Base-by-base conservation (phyloP, 2,888 invertebrate species). In the Drosophila mercatorum region DNA sequence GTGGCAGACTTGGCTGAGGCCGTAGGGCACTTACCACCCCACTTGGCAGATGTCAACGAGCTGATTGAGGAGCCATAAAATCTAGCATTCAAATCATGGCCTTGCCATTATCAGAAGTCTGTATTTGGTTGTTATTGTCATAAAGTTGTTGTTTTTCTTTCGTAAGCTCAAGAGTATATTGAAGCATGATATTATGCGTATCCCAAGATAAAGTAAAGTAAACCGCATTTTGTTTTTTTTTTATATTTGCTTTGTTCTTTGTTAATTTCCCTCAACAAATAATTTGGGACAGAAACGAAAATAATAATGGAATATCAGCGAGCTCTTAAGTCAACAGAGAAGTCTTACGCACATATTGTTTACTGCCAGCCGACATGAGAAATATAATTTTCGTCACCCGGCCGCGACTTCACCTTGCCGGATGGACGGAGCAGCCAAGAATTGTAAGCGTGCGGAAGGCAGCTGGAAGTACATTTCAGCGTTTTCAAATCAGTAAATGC, bases 401-500 rank as follows among this genome's bases (percentile, higher is more conserved):
- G 11, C 38, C 17, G 36, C 52, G 44, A 56, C 43, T 38, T 36
- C 55, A 60, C 51, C 60, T 70, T 51, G 52, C 63, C 79, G 79
- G 56, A 57, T 61, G 60, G 75, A 36, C 43, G 60, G 36, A 66
- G 66, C 62, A 44, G 49, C 73, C 34, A 44, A 47, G 55, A 71
- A 65, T 69, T 83, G 81, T 75, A 81, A 83, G 71, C 76, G 76
- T 86, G 83, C 84, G 86, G 89, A 83, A 83, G 73, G 74, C 74
- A 68, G 71, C 59, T 74, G 78, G 70, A 81, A 80, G 72, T 83
- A 75, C 79, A 72, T 77, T 81, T 75, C 82, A 80, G 69, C 80
- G 68, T 80, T 78, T 79, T 78, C 76, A 75, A 80, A 79, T 88
- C 89, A 81, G 79, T 67, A 77, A 79, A 77, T 88, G 86, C 83